Evolutionary conservation across 1,140 invertebrate genomes (phyloP), one percentile per base, ranked within the genome.

Genomic region (Megathymus violae): DNA sequence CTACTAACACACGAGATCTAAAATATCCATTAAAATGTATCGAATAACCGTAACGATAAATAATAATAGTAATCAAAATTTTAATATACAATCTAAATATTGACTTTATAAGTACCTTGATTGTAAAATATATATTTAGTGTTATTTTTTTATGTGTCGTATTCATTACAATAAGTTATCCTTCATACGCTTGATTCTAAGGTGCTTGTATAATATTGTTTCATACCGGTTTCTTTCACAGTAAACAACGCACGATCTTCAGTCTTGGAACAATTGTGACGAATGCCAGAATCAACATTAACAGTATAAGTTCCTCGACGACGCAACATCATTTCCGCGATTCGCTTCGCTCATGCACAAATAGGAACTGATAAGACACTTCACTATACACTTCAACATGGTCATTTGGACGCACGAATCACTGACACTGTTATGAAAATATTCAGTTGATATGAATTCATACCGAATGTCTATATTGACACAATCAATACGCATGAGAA

Each of bases 261-360:
- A 5, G 74, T 52, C 61, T 82, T 82, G 11, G 70, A 51, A 44
- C 63, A 75, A 38, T 44, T 64, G 50, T 74, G 67, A 34, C 75
- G 69, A 52, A 73, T 62, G 5, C 73, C 77, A 17, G 74, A 64
- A 52, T 85, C 84, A 66, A 75, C 72, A 48, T 89, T 89, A 38
- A 89, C 87, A 7, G 85, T 86, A 51, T 89, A 89, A 50, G 82
- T 87, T 46, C 85, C 85, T 34, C 87, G 80, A 17, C 87, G 78
- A 36, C 85, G 76, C 60, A 89, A 71, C 87, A 89, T 89, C 43
- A 25, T 82, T 67, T 64, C 54, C 41, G 25, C 25, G 16, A 25
- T 58, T 61, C 38, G 51, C 41, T 43, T 63, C 46, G 62, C 60
- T 72, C 15, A 62, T 41, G 13, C 60, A 69, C 48, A 68, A 71